Base-by-base conservation (phyloP, 2,797 vertebrate genomes). In the Microhierax caerulescens region DNA sequence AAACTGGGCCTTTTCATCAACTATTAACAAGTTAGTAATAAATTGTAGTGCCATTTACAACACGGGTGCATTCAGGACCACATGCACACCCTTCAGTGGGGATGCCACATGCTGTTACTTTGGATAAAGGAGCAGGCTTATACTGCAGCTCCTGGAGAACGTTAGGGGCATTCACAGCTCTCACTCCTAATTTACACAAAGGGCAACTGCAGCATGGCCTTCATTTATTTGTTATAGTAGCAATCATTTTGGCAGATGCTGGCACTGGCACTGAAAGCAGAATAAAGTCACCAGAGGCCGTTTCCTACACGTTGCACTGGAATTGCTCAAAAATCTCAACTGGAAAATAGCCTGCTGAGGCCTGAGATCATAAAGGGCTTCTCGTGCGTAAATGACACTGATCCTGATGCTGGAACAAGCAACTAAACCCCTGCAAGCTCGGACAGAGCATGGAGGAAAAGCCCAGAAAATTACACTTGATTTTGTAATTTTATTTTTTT, bases 221-320 rank as follows among this genome's bases (percentile, higher is more conserved):
- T 25, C 21, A 37, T 48, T 67, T 78, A 56, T 76, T 95, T 92
- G 47, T 39, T 77, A 56, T 6, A 88, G 74, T 28, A 85, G 51
- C 72, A 90, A 86, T 93, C 81, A 21, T 16, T 70, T 53, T 77
- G 93, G 90, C 91, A 87, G 50, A 43, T 10, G 41, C 34, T 90
- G 85, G 63, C 73, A 18, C 36, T 34, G 65, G 45, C 34, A 60
- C 50, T 51, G 48, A 79, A 39, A 63, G 76, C 39, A 53, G 85
- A 36, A 67, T 72, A 95, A 91, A 93, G 93, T 93, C 92, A 95
- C 93, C 94, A 93, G 85, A 73, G 95, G 95, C 27, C 7, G 79
- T 97, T 96, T 97, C 97, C 96, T 96, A 90, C 87, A 82, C 96
- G 19, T 39, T 13, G 45, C n/a, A 13, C 17, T 90, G 84, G 37